phyloP scores from a whole-genome alignment of 2,888 invertebrate species.

The Ferrisia virgata region DNA sequence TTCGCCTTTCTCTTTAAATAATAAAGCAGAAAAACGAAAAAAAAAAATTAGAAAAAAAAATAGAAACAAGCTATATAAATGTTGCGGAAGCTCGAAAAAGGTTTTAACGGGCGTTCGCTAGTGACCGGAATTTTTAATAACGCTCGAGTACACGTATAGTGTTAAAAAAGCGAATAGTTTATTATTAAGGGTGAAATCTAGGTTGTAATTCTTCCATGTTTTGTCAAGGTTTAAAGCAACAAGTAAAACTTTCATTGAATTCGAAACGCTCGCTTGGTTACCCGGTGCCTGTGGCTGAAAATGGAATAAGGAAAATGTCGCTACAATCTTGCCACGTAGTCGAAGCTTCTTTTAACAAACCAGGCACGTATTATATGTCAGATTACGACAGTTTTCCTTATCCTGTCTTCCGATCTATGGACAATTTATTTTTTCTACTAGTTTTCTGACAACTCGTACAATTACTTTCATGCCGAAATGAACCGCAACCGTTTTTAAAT shows the following conservation, averaged over 20 bases:
- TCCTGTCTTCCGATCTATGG: conserved; percentile 1
- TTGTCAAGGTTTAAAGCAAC: conserved; percentile 20
- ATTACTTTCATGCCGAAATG: background rate
- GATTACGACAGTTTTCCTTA: conserved; percentile 22
- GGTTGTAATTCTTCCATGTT: conserved; percentile 23
- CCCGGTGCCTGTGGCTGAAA: background rate
- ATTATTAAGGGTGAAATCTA: conserved; percentile 30
- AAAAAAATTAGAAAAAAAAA: background rate
- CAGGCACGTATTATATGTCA: conserved; percentile 19
- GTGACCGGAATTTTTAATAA: conserved; percentile 18
- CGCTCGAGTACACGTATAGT: background rate
- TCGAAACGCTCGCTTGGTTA: background rate
- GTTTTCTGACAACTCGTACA: background rate
- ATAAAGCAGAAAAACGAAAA: too few relatives aligned
- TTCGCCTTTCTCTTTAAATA: background rate
- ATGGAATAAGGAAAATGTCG: conserved; percentile 21
- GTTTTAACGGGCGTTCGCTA: background rate
- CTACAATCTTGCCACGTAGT: conserved; percentile 14
- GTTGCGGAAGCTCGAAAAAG: background rate
- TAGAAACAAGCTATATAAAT: background rate
- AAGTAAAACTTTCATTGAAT: conserved; percentile 3
- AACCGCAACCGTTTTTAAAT: background rate
- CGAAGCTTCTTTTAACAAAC: background rate
- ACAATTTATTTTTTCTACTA: conserved; percentile 1
- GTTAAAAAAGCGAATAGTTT: conserved; percentile 15